Evolutionary conservation across 1,140 invertebrate species (phyloP).

Genomic region (Drosophila pachea): DNA sequence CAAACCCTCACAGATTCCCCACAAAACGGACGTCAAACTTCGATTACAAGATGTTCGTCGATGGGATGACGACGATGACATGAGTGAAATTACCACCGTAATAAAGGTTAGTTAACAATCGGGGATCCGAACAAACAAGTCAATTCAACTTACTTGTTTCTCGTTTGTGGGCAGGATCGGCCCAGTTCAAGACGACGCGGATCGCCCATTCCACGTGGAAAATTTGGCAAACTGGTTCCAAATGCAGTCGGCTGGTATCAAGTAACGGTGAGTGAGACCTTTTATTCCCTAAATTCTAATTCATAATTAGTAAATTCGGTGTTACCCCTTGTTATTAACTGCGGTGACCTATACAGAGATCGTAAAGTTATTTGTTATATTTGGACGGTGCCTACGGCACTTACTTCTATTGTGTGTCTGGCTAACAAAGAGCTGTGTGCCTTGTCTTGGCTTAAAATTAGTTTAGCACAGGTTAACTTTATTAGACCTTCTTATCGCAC

Average conservation of each 20-base stretch:
- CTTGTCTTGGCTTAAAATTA: neutral
- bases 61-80: slow-evolving; percentile 75
- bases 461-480: neutral
- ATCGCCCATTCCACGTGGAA: slow-evolving; percentile 59
- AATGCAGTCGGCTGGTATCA: slow-evolving; percentile 74
- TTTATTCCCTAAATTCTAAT: too few species aligned
- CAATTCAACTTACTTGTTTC: too few species aligned
- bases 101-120: slow-evolving; percentile 30
- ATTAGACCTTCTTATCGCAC: slow-evolving; percentile 7
- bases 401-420: neutral
- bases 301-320: too few species aligned
- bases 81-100: slow-evolving; percentile 57
- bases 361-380: too few species aligned
- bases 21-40: slow-evolving; percentile 58
- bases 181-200: slow-evolving; percentile 52
- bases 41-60: slow-evolving; percentile 66
- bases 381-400: neutral
- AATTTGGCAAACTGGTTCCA: slow-evolving; percentile 65
- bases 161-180: slow-evolving; percentile 44
- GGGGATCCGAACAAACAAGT: too few species aligned
- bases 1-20: slow-evolving; percentile 56
- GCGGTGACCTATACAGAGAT: too few species aligned
- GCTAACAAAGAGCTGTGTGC: too few species aligned
- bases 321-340: too few species aligned
- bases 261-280: slow-evolving; percentile 64